Evolutionary conservation across 2,113 vertebrate species (phyloP), one percentile per base, ranked within the genome.

Genomic region (Pagrus major): DNA sequence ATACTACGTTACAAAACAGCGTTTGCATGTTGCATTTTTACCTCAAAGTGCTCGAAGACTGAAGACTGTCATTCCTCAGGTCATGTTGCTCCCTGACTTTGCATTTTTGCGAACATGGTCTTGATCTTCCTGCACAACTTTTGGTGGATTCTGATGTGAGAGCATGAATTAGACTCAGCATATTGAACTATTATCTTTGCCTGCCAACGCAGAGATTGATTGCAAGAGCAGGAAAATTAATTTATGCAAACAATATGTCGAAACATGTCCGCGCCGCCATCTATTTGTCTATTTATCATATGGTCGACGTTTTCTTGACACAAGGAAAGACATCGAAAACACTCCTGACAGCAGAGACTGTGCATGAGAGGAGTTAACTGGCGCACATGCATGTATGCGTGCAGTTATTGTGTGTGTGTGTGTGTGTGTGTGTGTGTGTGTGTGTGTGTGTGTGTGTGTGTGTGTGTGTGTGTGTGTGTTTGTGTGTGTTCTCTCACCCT

Each of bases 401-500:
- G 82, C 29, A 33, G 58, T 76, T 44, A 66, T 31, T 78, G 80
- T 89, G 79, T 90, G 85, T 61, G 70, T 81, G 71, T 80, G 46
- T 73, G 61, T 76, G 74, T 77, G 71, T 80, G n/a, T n/a, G n/a
- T n/a, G n/a, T n/a, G n/a, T n/a, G n/a, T n/a, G n/a, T n/a, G n/a
- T n/a, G n/a, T n/a, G n/a, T n/a, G n/a, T n/a, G n/a, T n/a, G n/a
- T n/a, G 85, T 61, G 70, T 81, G 71, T 80, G 46, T 73, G 61
- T 76, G 74, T 77, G 63, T 74, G 73, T 80, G 66, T 71, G 68
- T 58, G 65, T 56, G 81, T 81, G 81, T 86, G 74, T 80, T 56
- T 86, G 79, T 86, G 78, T 91, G 91, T 79, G 84, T 89, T 92
- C 84, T 89, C 90, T 92, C 93, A 88, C 91, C 89, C 91, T 89